Conservation (phyloP, 2,113 vertebrate species). For the Corvus moneduloides region DNA sequence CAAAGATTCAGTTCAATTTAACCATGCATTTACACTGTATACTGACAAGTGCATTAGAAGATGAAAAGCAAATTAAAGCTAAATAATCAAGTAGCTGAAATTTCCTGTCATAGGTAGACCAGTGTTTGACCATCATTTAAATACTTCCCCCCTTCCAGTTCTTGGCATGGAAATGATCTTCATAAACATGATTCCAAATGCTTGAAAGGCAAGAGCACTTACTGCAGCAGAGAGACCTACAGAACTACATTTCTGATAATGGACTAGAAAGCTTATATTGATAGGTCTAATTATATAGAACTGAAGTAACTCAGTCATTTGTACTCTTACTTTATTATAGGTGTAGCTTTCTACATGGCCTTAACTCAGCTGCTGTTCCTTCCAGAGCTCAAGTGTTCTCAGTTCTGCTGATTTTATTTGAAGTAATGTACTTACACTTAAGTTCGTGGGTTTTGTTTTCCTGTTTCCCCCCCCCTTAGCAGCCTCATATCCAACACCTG, state of each 20-base stretch:
- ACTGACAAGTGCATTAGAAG: not conserved
- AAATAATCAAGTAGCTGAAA: not conserved
- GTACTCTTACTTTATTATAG: not conserved
- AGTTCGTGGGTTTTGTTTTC: not conserved
- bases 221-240: not conserved
- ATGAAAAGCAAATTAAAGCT: not conserved
- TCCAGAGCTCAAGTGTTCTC: not conserved
- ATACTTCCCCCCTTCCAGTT: not conserved
- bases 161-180: not conserved
- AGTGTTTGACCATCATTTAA: not conserved
- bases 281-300: not conserved
- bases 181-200: not conserved
- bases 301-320: not conserved
- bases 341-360: not conserved
- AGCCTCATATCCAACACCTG: not conserved
- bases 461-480: rapidly evolving
- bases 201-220: not conserved
- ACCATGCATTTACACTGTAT: not conserved
- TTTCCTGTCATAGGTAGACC: not conserved
- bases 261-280: not conserved
- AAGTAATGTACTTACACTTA: not conserved
- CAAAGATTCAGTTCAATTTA: not conserved
- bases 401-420: not conserved
- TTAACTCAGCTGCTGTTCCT: not conserved
- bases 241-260: not conserved